phyloP scores from a whole-genome alignment of 2,888 invertebrate species.

The Ichneumoninae sp. region DNA sequence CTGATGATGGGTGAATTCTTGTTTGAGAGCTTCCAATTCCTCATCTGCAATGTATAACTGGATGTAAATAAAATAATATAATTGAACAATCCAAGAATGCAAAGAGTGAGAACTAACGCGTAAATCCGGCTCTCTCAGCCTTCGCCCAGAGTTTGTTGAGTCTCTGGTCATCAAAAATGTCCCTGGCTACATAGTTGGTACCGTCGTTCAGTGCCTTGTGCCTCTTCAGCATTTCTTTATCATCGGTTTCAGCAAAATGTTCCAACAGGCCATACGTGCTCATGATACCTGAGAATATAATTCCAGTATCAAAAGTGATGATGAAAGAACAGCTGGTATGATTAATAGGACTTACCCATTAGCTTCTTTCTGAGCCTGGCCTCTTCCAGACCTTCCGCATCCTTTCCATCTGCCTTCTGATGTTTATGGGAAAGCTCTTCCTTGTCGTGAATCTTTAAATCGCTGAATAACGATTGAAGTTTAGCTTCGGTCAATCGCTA shows the following conservation, averaged over 20 bases:
- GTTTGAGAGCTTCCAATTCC: conserved; percentile 92
- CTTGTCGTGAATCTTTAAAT: conserved; percentile 96
- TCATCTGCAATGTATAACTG: conserved; percentile 85
- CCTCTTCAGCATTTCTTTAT: conserved; percentile 86
- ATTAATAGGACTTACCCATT: conserved; percentile 85
- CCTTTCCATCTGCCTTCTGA: conserved; percentile 92
- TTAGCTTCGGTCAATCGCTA: conserved; percentile 94
- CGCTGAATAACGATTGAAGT: conserved; percentile 93
- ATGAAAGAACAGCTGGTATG: neutral
- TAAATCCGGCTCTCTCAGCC: conserved; percentile 95
- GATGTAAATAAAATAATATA: neutral
- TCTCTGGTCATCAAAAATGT: conserved; percentile 95
- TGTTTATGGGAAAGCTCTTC: conserved; percentile 95
- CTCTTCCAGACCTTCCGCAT: conserved; percentile 94
- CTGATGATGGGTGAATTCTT: conserved; percentile 96
- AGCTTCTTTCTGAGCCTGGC: conserved; percentile 92
- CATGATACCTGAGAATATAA: conserved; percentile 88
- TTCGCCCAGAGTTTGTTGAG: conserved; percentile 95
- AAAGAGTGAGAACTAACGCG: conserved; percentile 82
- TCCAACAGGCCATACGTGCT: conserved; percentile 92
- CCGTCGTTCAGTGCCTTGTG: conserved; percentile 85
- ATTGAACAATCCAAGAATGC: neutral
- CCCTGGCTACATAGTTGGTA: conserved; percentile 86
- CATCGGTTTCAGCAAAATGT: conserved; percentile 90
- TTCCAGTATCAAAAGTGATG: neutral